Evolutionary conservation across 2,888 invertebrate species (phyloP).

Genomic region (Lepidocyrtoides sp.): DNA sequence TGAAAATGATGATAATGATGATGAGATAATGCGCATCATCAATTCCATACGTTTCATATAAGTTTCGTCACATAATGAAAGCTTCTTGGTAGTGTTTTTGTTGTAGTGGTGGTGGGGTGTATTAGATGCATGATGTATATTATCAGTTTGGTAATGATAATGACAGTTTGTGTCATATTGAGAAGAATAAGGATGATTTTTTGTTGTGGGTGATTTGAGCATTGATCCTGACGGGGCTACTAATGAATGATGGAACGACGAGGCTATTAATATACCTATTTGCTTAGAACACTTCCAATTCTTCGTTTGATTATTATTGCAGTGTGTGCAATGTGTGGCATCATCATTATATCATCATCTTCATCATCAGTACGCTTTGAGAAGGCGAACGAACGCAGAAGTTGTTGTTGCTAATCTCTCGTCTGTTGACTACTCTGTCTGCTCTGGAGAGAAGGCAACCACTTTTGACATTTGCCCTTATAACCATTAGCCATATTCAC

Average conservation of each 20-base stretch:
- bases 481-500: slow-evolving; percentile 10
- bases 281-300: too few species aligned
- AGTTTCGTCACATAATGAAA: not conserved
- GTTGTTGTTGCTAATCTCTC: too few species aligned
- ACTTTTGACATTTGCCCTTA: slow-evolving; percentile 66
- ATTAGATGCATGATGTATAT: not conserved
- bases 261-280: not conserved
- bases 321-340: not conserved
- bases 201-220: slow-evolving; percentile 33
- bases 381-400: slow-evolving; percentile 48
- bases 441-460: slow-evolving; percentile 43
- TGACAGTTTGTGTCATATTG: slow-evolving; percentile 22
- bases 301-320: not conserved
- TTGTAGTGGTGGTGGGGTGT: not conserved
- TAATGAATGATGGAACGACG: slow-evolving; percentile 13
- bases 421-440: not conserved
- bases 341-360: not conserved
- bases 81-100: not conserved
- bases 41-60: not conserved
- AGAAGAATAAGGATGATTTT: not conserved
- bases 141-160: not conserved
- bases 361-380: not conserved
- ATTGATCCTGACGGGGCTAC: slow-evolving; percentile 10
- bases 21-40: slow-evolving; percentile 12
- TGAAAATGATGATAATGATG: too few species aligned